Percentiles rank a stretch among this genome's conserved stretches.
phyloP scores from a whole-genome alignment of 2,113 vertebrate species.

The Sardina pilchardus region DNA sequence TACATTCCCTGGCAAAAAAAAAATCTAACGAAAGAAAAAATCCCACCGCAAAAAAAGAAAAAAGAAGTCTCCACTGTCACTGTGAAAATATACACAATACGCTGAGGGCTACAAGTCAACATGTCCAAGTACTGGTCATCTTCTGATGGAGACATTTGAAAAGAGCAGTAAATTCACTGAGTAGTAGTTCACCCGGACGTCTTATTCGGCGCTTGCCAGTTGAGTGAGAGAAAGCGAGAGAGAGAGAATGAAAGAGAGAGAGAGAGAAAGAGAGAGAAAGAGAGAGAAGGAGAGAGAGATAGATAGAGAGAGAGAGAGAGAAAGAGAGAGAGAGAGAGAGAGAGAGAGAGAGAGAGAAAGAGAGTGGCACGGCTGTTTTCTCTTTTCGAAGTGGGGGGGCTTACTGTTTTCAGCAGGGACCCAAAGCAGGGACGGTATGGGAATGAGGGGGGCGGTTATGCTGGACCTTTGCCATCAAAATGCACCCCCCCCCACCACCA shows the following conservation, averaged over 20 bases:
- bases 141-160: neutral
- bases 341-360: no score
- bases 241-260: neutral
- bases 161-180: neutral
- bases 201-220: neutral
- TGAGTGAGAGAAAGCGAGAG: no score
- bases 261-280: neutral
- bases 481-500: neutral
- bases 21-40: neutral
- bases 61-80: neutral
- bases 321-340: no score
- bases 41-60: neutral
- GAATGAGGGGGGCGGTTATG: neutral
- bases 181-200: neutral
- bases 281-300: no score
- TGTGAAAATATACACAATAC: neutral
- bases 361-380: neutral
- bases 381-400: neutral
- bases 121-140: neutral
- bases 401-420: neutral
- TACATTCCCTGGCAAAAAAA: neutral
- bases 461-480: neutral
- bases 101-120: neutral
- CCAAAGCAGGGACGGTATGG: neutral
- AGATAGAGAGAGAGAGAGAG: no score